Evolutionary conservation across 1,140 invertebrate species (phyloP).

Genomic region (Branchinecta lindahli): DNA sequence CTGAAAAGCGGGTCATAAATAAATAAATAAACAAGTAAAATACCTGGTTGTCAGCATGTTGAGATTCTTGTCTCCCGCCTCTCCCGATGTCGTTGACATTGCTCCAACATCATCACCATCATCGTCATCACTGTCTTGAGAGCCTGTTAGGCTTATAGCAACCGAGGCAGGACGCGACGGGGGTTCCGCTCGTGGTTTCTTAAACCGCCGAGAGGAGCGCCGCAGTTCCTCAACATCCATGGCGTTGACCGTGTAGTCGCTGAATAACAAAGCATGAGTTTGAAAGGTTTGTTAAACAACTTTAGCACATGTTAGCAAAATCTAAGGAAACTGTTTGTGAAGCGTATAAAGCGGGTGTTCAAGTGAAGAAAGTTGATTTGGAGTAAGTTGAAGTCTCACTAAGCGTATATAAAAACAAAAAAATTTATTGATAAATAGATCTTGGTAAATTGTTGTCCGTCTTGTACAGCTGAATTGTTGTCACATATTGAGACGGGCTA

Average conservation of each 20-base stretch:
- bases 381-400: too few species aligned
- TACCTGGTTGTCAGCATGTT: slow-evolving; percentile 25
- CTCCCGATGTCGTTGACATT: slow-evolving; percentile 53
- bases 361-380: too few species aligned
- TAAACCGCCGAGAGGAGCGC: slow-evolving; percentile 53
- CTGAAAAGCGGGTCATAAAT: too few species aligned
- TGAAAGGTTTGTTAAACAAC: background rate
- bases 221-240: slow-evolving; percentile 68
- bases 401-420: too few species aligned
- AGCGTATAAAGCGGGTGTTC: too few species aligned
- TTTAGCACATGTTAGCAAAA: background rate
- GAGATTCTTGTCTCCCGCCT: slow-evolving; percentile 47
- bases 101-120: slow-evolving; percentile 39
- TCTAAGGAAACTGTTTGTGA: too few species aligned
- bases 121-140: slow-evolving; percentile 60
- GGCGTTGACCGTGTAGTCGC: slow-evolving; percentile 68
- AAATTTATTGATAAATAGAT: too few species aligned
- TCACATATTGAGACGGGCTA: too few species aligned
- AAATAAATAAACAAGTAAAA: too few species aligned
- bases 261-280: slow-evolving; percentile 27
- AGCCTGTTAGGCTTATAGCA: slow-evolving; percentile 42
- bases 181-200: slow-evolving; percentile 34
- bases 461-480: too few species aligned
- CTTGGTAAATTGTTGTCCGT: too few species aligned
- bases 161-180: slow-evolving; percentile 14